Evolutionary conservation across 2,888 invertebrate genomes (phyloP), one percentile per base, ranked within the genome.

Genomic region (Drosophila kuntzei): DNA sequence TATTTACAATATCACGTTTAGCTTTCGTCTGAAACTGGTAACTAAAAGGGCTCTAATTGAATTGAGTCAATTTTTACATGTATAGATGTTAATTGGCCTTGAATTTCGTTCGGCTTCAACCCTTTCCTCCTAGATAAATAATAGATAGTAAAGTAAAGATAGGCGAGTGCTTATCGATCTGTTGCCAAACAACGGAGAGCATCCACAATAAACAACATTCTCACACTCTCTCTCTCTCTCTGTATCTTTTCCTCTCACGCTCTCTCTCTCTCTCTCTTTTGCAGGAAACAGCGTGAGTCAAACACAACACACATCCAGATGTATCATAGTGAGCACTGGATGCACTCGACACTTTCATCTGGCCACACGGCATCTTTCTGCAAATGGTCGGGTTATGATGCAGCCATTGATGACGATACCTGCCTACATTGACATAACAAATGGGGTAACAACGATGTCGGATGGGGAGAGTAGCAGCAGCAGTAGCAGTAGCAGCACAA

Each of bases 351-450:
- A 59, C 18, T 79, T 85, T 34, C 85, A 84, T 39, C 29, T 85
- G 47, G 75, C 80, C 43, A 88, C 84, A n/a, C 36, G 51, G 12
- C 66, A 71, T 4, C 67, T 76, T 18, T 29, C 68, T 5, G 47
- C 70, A 9, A 66, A 27, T 44, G 50, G 70, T 3, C 72, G 63
- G 11, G 22, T 76, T 0, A 9, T 67, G 41, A 16, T 79, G 12
- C 70, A 80, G 36, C 75, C 76, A 2, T 43, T 76, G 3, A 34
- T 79, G 55, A 58, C 67, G 9, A 74, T 88, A 64, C 79, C 89
- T 27, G 66, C 84, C 7, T 86, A 88, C 41, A 88, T 86, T 62
- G 85, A 86, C 49, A 79, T 88, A 34, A 86, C 80, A 22, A 81
- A 81, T 73, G 78, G 81, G 37, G 65, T 82, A 34, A 68, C 69